Evolutionary conservation across 1,140 invertebrate species (phyloP), one percentile per base, ranked within the genome.

Genomic region (Melitaea cinxia): DNA sequence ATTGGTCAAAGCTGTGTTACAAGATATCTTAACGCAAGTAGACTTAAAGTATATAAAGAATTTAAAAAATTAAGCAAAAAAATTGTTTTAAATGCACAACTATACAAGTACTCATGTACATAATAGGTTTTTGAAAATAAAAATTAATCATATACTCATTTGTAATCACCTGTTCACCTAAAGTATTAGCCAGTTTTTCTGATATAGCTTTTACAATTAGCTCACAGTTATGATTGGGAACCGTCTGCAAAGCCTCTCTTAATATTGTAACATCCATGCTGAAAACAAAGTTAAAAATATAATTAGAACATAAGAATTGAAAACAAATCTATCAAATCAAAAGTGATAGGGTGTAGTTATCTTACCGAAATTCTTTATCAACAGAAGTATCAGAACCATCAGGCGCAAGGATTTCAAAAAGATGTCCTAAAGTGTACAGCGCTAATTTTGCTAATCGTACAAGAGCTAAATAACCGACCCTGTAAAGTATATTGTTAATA

Each of bases 371-470:
- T 1, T 88, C 85, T 63, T 82, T 88, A 57, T 88, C 83, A 4
- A 83, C 68, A 39, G 65, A 60, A n/a, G 65, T 70, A 19, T 88
- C 87, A 19, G 83, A 76, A 72, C 91, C 83, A 63, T 93, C 92
- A 49, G 94, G 94, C 66, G 94, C 92, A 1, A 95, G 79, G 70
- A 94, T 92, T 81, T 94, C 91, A 84, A 96, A 92, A 21, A 95
- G 93, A 77, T 96, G 96, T 12, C 97, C 95, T 12, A 98, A 93
- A 12, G 98, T 95, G 7, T 96, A 98, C 2, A 99, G 91, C 67
- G 98, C 93, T 21, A 99, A 87, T 91, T 99, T 99, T 54, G 95
- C 95, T 52, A 99, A 92, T 85, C 97, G 96, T 50, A 99, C 91
- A 49, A 98, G 95, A 47, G 96, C 95, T 70, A 98, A 92, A 88